Evolutionary conservation across 2,888 invertebrate species (phyloP), one percentile per base, ranked within the genome.

Genomic region (Calameuta filiformis): DNA sequence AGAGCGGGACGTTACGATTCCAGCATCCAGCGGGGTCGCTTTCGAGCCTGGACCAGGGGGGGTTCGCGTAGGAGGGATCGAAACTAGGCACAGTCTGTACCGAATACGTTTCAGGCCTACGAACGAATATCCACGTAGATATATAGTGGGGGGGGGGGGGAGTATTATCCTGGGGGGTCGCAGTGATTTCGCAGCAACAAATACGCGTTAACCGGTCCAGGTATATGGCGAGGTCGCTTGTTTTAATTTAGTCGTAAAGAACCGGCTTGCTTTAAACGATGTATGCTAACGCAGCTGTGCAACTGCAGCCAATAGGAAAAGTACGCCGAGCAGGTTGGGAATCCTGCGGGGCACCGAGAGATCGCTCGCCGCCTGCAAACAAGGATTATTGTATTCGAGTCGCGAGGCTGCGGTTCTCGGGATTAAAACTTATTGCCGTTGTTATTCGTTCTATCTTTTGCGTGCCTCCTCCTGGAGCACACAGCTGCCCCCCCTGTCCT

Each of bases 191-290:
- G n/a, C 35, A 68, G 33, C 74, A 31, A 40, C 35, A 77, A 77
- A 73, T 37, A 77, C 31, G 35, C 12, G 30, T 77, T 75, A 77
- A 35, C 40, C 33, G 77, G 73, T 77, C 71, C 33, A 71, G 71
- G 33, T 35, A 11, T 35, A 11, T 4, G 56, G 30, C 37, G 73
- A 40, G 75, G 75, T 83, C 83, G 85, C 85, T 85, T 82, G 83
- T 85, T 87, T 87, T 87, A 88, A 88, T 87, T 85, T 85, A 82
- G 75, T 79, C 82, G 83, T 87, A 87, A 87, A 88, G 83, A 85
- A 85, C 73, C 76, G 75, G 77, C 77, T 33, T 78, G 80, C 80
- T 80, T 85, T 87, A 87, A 88, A 87, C 87, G 88, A 88, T 87
- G 77, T 87, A 87, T 79, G 83, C 84, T 80, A 84, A 84, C 83